phyloP scores from a whole-genome alignment of 2,113 vertebrate species.

The Myxocyprinus asiaticus region DNA sequence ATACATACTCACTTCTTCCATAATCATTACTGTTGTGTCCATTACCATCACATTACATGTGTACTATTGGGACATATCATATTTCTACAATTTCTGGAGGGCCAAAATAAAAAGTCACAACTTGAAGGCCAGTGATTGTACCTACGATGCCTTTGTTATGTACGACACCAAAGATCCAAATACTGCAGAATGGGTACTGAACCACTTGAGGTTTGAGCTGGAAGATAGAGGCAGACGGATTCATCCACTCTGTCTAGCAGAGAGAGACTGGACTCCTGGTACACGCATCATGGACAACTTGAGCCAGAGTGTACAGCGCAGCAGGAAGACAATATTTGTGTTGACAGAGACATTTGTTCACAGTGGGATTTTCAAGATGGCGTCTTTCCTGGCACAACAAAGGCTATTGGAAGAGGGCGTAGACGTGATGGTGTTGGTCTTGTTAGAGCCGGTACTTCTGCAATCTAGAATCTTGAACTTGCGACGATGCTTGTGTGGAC shows the following conservation, averaged over 20 bases:
- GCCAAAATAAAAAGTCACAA: conserved; percentile 54
- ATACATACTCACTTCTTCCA: conserved; percentile 57
- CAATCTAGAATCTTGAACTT: conserved; percentile 71
- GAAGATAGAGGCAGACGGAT: conserved; percentile 63
- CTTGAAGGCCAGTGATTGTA: conserved; percentile 24
- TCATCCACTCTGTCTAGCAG: conserved; percentile 54
- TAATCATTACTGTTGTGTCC: conserved; percentile 50
- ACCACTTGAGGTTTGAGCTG: conserved; percentile 59
- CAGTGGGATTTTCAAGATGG: conserved; percentile 66
- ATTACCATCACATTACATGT: conserved; percentile 56
- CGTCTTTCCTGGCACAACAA: conserved; percentile 68
- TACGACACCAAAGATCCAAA: conserved; percentile 63
- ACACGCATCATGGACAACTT: conserved; percentile 67
- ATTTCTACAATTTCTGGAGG: conserved; percentile 57
- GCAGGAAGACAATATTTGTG: conserved; percentile 68
- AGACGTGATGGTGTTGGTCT: conserved; percentile 71
- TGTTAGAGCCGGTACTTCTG: conserved; percentile 73
- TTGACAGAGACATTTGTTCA: conserved; percentile 58
- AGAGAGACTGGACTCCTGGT: conserved; percentile 62
- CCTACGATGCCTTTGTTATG: conserved; percentile 62
- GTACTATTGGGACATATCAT: conserved; percentile 67
- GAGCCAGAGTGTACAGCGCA: conserved; percentile 64
- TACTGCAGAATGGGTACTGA: conserved; percentile 63
- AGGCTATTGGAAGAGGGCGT: conserved; percentile 67
- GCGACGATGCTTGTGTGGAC: conserved; percentile 66